phyloP scores from a whole-genome alignment of 1,140 invertebrate genomes.

The Pachyrhynchus sulphureomaculatus region DNA sequence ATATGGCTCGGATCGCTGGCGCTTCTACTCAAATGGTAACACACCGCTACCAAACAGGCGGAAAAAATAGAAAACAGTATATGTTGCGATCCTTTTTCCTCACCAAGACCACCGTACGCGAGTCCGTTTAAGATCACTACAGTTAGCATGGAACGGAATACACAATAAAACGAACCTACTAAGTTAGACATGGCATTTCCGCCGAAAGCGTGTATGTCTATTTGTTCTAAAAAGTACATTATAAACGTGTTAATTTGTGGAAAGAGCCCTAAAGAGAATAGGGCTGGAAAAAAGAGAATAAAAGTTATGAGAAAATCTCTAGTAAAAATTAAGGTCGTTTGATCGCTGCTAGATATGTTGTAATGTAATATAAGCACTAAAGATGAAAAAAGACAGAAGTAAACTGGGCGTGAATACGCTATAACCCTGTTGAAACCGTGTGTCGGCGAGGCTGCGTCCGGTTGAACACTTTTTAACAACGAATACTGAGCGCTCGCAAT shows the following conservation, averaged over 20 bases:
- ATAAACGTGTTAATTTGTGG: slow-evolving; percentile 96
- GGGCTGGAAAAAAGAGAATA: slow-evolving; percentile 86
- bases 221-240: slow-evolving; percentile 93
- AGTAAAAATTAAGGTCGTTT: slow-evolving; percentile 65
- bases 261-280: slow-evolving; percentile 92
- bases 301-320: slow-evolving; percentile 77
- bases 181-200: slow-evolving; percentile 94
- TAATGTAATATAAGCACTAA: slow-evolving; percentile 71
- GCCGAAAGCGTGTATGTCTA: slow-evolving; percentile 97
- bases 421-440: slow-evolving; percentile 98
- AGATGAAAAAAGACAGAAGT: slow-evolving; percentile 86
- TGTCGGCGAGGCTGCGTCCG: slow-evolving; percentile 96
- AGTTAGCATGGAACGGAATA: slow-evolving; percentile 77
- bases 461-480: slow-evolving; percentile 96
- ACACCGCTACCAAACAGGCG: slow-evolving; percentile 81
- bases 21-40: slow-evolving; percentile 90
- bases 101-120: slow-evolving; percentile 79
- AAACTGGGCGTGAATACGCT: slow-evolving; percentile 90
- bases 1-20: slow-evolving; percentile 88
- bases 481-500: slow-evolving; percentile 98
- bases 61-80: slow-evolving; percentile 95
- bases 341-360: slow-evolving; percentile 57
- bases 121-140: slow-evolving; percentile 85
- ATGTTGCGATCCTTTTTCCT: slow-evolving; percentile 83
- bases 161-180: slow-evolving; percentile 79